Percentiles rank a stretch among this genome's conserved stretches.
Conservation (phyloP, 2,113 vertebrate species). For the Thryonomys swinderianus region DNA sequence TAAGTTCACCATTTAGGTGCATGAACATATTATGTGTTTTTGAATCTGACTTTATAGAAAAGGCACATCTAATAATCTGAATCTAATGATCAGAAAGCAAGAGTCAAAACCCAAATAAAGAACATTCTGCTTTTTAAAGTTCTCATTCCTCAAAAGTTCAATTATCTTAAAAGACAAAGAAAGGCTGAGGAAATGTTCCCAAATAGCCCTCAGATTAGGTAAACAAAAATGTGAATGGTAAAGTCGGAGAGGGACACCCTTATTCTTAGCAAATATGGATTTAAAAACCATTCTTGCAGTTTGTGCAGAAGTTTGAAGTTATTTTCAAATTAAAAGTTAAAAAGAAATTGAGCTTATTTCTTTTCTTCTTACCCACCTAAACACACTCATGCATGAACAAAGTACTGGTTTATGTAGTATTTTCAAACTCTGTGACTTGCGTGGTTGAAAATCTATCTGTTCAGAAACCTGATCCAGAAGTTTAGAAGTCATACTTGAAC, state of each 20-base stretch:
- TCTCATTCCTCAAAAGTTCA: conserved; percentile 21
- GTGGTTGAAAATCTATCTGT: neutral
- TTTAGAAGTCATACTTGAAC: neutral
- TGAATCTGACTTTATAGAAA: neutral
- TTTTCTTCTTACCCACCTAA: neutral
- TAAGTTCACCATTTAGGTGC: neutral
- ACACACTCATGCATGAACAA: neutral
- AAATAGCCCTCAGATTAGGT: neutral
- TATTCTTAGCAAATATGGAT: neutral
- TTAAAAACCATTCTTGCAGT: neutral
- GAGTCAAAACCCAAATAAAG: neutral
- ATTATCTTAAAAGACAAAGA: neutral
- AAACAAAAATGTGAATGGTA: neutral
- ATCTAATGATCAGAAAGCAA: conserved; percentile 1
- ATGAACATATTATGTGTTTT: neutral
- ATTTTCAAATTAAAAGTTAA: neutral
- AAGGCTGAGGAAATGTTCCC: neutral
- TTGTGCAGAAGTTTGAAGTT: conserved; percentile 42
- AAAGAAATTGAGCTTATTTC: neutral
- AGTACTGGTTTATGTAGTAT: neutral
- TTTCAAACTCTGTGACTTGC: neutral
- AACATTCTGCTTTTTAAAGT: neutral
- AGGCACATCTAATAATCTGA: neutral
- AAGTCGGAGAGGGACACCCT: neutral
- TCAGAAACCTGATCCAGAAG: neutral